Percentiles rank a stretch among this genome's conserved stretches.
Evolutionary conservation across 2,888 invertebrate genomes (phyloP).

Genomic region (Cylloceria caligata): DNA sequence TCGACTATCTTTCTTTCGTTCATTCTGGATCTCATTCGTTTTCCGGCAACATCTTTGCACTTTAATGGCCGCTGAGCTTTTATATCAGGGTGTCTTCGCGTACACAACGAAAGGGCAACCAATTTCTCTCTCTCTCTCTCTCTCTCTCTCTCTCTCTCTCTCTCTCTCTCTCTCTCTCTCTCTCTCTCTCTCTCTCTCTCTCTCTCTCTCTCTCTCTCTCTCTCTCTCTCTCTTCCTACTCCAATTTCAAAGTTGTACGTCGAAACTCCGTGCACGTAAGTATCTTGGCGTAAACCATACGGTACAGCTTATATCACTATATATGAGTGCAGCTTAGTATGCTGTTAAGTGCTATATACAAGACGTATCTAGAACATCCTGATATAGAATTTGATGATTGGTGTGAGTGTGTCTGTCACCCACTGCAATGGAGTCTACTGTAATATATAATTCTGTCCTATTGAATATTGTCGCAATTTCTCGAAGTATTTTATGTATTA

Average conservation of each 20-base stretch:
- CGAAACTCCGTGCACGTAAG: slow-evolving; percentile 30
- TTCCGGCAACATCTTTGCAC: slow-evolving; percentile 37
- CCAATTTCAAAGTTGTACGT: not conserved
- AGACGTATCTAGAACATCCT: slow-evolving; percentile 14
- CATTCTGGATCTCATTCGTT: slow-evolving; percentile 22
- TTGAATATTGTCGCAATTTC: too few relatives aligned
- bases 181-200: slow-evolving; percentile 5
- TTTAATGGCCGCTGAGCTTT: slow-evolving; percentile 53
- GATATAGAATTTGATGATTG: not conserved
- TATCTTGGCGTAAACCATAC: slow-evolving; percentile 18
- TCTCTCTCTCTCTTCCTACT: not conserved
- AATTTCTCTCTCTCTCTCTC: slow-evolving; percentile 23
- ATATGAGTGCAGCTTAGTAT: slow-evolving; percentile 9
- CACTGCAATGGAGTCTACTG: not conserved
- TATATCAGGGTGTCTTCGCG: slow-evolving; percentile 23
- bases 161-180: not conserved
- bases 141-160: not conserved
- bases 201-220: not conserved
- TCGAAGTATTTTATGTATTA: too few relatives aligned
- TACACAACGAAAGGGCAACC: slow-evolving; percentile 10
- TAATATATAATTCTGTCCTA: not conserved
- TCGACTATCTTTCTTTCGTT: slow-evolving; percentile 18
- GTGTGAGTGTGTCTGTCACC: not conserved
- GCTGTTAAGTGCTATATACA: not conserved
- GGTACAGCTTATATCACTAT: slow-evolving; percentile 18